phyloP scores from a whole-genome alignment of 1,140 invertebrate species.

The Bactericera cockerelli region DNA sequence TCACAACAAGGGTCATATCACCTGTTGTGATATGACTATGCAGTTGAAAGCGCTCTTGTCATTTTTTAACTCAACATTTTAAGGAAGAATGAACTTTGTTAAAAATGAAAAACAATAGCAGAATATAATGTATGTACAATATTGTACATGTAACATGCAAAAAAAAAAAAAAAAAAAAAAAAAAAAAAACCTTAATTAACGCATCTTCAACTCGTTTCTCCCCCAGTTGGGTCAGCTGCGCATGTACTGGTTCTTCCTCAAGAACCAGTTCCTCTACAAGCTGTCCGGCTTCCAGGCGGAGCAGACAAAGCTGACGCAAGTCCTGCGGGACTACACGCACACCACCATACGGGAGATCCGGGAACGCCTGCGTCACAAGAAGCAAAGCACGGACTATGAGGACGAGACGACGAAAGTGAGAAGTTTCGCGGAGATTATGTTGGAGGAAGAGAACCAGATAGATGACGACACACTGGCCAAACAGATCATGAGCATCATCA shows the following conservation, averaged over 20 bases:
- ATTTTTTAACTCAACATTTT: too few species aligned
- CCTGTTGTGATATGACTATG: too few species aligned
- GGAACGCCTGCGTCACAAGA: not conserved
- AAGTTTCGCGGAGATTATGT: slow-evolving; percentile 2
- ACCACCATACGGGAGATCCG: not conserved
- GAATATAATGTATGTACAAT: too few species aligned
- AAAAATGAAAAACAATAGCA: too few species aligned
- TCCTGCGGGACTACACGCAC: not conserved
- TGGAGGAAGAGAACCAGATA: slow-evolving; percentile 1
- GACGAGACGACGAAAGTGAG: not conserved
- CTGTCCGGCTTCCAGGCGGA: slow-evolving; percentile 2
- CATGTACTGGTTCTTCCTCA: slow-evolving; percentile 3
- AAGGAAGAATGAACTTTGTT: too few species aligned
- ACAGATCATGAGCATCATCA: slow-evolving; percentile 5
- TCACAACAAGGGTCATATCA: too few species aligned
- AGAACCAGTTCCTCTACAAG: not conserved
- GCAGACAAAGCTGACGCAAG: not conserved
- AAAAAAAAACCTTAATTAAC: too few species aligned
- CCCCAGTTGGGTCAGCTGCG: not conserved
- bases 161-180: too few species aligned
- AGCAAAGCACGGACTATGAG: not conserved
- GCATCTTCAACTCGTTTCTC: too few species aligned
- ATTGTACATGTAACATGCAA: too few species aligned
- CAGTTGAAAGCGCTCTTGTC: too few species aligned
- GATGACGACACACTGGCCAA: not conserved